Evolutionary conservation across 2,797 vertebrate species (phyloP).

Genomic region (Pristis pectinata): DNA sequence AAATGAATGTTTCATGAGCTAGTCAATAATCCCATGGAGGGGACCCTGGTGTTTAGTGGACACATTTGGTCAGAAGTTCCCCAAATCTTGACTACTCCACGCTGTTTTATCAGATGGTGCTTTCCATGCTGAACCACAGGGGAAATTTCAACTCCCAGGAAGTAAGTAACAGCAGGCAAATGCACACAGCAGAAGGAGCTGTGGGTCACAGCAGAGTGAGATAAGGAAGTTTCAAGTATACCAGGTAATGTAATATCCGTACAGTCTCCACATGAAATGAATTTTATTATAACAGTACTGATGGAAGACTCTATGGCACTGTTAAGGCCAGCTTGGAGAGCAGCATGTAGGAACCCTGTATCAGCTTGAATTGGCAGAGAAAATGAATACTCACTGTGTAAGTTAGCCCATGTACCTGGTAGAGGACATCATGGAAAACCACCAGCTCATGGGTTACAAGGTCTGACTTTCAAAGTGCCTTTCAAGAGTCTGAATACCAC

Average conservation of each 20-base stretch:
- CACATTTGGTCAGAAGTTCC: background rate
- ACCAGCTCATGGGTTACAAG: background rate
- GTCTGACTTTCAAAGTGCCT: background rate
- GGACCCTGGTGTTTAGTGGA: background rate
- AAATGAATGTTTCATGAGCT: background rate
- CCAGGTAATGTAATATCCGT: background rate
- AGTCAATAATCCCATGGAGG: background rate
- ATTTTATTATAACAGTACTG: background rate
- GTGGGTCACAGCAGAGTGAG: background rate
- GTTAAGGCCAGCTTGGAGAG: background rate
- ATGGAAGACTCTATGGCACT: background rate
- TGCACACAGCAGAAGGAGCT: background rate
- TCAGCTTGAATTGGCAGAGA: background rate
- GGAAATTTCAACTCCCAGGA: background rate
- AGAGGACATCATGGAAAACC: background rate
- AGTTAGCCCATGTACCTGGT: background rate
- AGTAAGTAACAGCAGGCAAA: background rate
- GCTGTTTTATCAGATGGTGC: background rate
- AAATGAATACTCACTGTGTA: background rate
- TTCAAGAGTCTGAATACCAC: background rate
- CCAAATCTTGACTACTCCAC: background rate
- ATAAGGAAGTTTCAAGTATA: background rate
- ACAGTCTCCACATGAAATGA: background rate
- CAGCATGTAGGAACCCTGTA: background rate
- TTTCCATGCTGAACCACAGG: background rate